Base-by-base conservation (phyloP, 2,888 invertebrate species). In the Apamea anceps region DNA sequence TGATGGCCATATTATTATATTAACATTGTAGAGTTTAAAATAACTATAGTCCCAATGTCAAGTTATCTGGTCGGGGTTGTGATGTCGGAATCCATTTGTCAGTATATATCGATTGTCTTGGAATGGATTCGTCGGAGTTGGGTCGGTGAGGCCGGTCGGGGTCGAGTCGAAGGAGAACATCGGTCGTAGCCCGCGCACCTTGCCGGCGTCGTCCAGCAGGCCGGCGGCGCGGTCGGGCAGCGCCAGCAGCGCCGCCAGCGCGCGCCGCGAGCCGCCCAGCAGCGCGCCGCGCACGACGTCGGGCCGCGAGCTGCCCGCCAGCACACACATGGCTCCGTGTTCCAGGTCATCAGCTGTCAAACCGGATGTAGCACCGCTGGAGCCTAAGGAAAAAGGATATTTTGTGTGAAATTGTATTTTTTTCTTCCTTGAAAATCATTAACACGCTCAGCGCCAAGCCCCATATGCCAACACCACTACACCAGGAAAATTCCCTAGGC, bases 311-410 rank as follows among this genome's bases (percentile, higher is more conserved):
- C 98, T 98, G 25, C 98, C 96, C 0, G 98, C 98, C 83, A 98
- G 97, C 87, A 99, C 95, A 92, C 99, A 99, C 88, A 98, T 97
- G 73, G 99, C 98, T 79, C 99, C 98, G 93, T 99, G 98, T 94
- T 99, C 99, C 60, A 98, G 97, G 95, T 99, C 99, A 94, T 99
- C 99, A 90, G 99, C 99, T n/a, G 99, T 99, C 89, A 99, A 99
- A 0, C 98, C 98, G 94, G 98, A 60, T 28, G 84, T 78, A 18
- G 87, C 72, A 60, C 89, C 85, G 68, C 76, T 80, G 5, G 71
- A 48, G 21, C 85, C 85, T 86, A 73, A 32, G 0, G 1, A 10
- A 1, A 28, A 32, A 32, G 7, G 0, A 28, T 6, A 10, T 18
- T 54, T 25, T 54, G 15, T 5, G 10, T 37, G 7, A 12, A 25